Evolutionary conservation across 2,797 vertebrate species (phyloP).

Genomic region (Pangasius larnaudii): DNA sequence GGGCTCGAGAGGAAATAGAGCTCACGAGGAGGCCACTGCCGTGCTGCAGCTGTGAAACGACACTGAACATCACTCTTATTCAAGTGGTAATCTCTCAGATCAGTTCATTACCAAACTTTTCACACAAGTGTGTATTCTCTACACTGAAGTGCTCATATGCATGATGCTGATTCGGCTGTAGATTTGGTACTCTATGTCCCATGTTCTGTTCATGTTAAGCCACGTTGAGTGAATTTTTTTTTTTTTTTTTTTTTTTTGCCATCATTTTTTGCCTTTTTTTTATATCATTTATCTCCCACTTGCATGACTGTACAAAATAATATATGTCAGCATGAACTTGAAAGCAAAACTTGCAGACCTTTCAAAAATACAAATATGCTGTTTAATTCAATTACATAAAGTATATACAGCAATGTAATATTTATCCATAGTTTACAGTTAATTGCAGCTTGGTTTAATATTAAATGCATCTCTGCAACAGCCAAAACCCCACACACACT

Average conservation of each 20-base stretch:
- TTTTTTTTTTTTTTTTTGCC: too few species aligned
- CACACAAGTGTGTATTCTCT: constrained; percentile 8
- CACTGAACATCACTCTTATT: constrained; percentile 40
- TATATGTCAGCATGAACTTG: background rate
- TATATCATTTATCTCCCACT: constrained; percentile 23
- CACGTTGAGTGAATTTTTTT: constrained; percentile 10
- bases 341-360: background rate
- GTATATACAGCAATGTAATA: background rate
- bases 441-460: background rate
- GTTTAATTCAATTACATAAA: background rate
- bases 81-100: constrained; percentile 29
- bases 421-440: background rate
- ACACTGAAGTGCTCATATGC: constrained; percentile 9
- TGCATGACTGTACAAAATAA: background rate
- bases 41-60: constrained; percentile 50
- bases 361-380: background rate
- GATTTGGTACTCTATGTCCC: background rate
- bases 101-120: constrained; percentile 33
- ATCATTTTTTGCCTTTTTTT: too few species aligned
- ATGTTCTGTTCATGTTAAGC: constrained; percentile 20
- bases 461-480: background rate
- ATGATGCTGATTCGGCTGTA: constrained; percentile 5
- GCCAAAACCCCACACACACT: too few species aligned
- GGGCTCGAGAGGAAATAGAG: constrained; percentile 46
- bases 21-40: constrained; percentile 31